Evolutionary conservation across 2,797 vertebrate species (phyloP).

Genomic region (Champsocephalus esox): DNA sequence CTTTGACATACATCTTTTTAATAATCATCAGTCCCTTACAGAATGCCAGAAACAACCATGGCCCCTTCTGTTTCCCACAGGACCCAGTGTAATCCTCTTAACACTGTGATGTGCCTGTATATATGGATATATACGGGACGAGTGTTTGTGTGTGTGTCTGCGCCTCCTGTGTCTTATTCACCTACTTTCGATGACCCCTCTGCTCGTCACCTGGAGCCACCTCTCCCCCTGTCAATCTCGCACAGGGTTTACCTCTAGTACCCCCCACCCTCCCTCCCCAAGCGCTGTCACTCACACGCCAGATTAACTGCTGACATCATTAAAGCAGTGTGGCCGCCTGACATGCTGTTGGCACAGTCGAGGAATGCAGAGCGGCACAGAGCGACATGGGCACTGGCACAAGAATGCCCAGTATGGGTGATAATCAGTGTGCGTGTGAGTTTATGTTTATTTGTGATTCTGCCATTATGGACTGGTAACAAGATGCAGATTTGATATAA

Average conservation of each 20-base stretch:
- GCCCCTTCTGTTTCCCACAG: slow-evolving; percentile 53
- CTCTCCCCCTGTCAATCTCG: slow-evolving; percentile 72
- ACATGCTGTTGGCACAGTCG: slow-evolving; percentile 80
- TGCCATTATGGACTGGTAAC: slow-evolving; percentile 20
- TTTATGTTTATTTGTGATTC: slow-evolving; percentile 43
- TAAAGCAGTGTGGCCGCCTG: slow-evolving; percentile 79
- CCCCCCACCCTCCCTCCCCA: slow-evolving; percentile 60
- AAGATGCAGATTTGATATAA: slow-evolving; percentile 34
- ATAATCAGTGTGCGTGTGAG: slow-evolving; percentile 34
- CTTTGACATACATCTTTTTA: slow-evolving; percentile 71
- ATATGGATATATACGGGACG: background rate
- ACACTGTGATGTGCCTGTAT: slow-evolving; percentile 22
- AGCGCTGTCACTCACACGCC: slow-evolving; percentile 80
- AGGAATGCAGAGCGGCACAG: slow-evolving; percentile 79
- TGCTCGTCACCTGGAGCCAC: slow-evolving; percentile 81
- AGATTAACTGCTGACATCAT: slow-evolving; percentile 86
- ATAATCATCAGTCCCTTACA: slow-evolving; percentile 55
- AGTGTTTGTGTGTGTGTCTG: slow-evolving; percentile 1
- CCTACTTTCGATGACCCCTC: slow-evolving; percentile 71
- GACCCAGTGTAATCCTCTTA: slow-evolving; percentile 34
- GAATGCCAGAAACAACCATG: slow-evolving; percentile 54
- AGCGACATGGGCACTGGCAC: slow-evolving; percentile 76
- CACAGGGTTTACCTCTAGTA: slow-evolving; percentile 68
- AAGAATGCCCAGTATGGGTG: slow-evolving; percentile 70
- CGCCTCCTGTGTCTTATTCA: slow-evolving; percentile 41